Percentiles rank a stretch among this genome's conserved stretches.
Conservation (phyloP, 2,888 invertebrate species). For the Thera obeliscata region DNA sequence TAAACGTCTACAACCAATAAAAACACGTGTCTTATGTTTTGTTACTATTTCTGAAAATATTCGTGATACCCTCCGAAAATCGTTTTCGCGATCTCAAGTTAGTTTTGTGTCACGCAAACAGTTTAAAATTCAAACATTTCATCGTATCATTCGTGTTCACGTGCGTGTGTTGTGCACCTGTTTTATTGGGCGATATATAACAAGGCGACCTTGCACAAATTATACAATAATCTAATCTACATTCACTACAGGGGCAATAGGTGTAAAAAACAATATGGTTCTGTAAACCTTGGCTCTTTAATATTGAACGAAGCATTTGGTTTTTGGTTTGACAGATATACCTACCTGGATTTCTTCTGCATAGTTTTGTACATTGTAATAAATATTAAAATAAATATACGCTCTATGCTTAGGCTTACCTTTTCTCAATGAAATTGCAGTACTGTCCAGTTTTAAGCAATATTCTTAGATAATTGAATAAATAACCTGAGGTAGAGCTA, state of each 20-base stretch:
- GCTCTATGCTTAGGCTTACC: no score
- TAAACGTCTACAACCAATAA: background rate
- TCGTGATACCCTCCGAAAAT: background rate
- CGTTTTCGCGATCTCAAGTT: background rate
- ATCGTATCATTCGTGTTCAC: background rate
- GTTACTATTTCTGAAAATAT: background rate
- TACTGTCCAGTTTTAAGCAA: no score
- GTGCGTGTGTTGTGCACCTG: constrained; percentile 1
- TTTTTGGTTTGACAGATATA: no score
- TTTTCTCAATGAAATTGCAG: no score
- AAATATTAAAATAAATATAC: no score
- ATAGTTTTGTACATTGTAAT: no score
- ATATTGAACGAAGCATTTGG: no score
- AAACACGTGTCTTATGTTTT: background rate
- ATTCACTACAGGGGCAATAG: background rate
- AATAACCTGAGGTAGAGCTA: no score
- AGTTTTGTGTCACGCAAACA: background rate
- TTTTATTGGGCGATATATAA: constrained; percentile 51
- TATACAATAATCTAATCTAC: background rate
- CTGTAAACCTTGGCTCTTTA: background rate
- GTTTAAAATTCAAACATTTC: background rate
- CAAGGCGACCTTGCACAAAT: constrained; percentile 49
- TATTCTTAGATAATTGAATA: no score
- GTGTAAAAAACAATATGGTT: background rate
- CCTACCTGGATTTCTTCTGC: no score